Base-by-base conservation (phyloP, 2,888 invertebrate species). In the Amaurobius ferox region DNA sequence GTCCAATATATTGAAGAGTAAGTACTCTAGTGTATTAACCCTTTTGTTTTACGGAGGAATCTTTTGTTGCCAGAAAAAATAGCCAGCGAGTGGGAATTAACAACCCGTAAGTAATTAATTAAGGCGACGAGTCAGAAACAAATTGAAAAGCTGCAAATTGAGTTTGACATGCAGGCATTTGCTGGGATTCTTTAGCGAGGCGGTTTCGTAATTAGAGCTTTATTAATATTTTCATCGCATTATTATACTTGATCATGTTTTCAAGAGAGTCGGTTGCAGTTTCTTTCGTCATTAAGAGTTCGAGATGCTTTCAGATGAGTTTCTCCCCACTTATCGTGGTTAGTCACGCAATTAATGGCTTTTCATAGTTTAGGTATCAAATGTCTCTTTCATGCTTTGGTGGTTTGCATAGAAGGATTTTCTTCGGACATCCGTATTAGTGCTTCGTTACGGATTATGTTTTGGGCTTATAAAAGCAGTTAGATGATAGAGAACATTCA, bases 211-310 rank as follows among this genome's bases (percentile, higher is more conserved):
- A 55, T 55, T 55, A 55, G 23, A 23, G 19, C 55, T 55, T 55
- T 55, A 55, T 55, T 55, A 55, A 55, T 55, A 55, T 55, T 55
- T 55, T 55, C 55, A 55, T 55, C 55, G 23, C 23, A 55, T 55
- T 55, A 55, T 23, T 55, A 55, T 3, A 23, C 55, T 55, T 23
- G 55, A 55, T 55, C 55, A 55, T 55, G 55, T 55, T 23, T 44
- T 16, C 55, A 3, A 5, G 16, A 11, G 23, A 55, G 23, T 23
- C 55, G 19, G 5, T 2, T n/a, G 55, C 23, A 55, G 11, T 55
- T 55, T 23, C 6, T 16, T 55, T 23, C 55, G 5, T 55, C 55
- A 23, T 23, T 55, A 55, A n/a, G 5, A 1, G 5, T 11, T 1
- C 11, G 2, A 7, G 35, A 3, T 23, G 23, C 23, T 23, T 6